Evolutionary conservation across 2,888 invertebrate species (phyloP).

Genomic region (Epirrhoe tristata): DNA sequence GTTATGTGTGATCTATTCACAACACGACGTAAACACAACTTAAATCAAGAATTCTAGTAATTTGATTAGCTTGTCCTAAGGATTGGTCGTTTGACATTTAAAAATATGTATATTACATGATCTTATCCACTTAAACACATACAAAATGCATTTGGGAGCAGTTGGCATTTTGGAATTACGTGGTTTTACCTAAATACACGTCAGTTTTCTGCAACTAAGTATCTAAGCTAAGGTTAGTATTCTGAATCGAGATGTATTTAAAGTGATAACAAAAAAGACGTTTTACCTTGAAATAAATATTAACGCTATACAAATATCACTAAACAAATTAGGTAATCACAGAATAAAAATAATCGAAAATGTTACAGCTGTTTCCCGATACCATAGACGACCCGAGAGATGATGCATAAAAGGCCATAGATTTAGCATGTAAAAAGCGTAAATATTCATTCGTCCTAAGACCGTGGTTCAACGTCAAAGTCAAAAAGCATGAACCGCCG

Average conservation of each 20-base stretch:
- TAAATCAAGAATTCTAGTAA: not conserved
- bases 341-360: too few species aligned
- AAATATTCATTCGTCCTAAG: not conserved
- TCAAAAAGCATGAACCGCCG: too few species aligned
- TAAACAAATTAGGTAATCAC: too few species aligned
- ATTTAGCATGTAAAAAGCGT: not conserved
- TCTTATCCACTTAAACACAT: slow-evolving; percentile 1
- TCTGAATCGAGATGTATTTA: not conserved
- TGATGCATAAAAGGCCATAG: too few species aligned
- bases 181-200: not conserved
- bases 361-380: too few species aligned
- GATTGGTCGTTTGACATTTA: slow-evolving; percentile 15
- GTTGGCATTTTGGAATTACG: slow-evolving; percentile 21
- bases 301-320: too few species aligned
- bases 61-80: slow-evolving; percentile 19
- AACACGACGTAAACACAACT: not conserved
- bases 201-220: slow-evolving; percentile 6
- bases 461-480: too few species aligned
- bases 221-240: not conserved
- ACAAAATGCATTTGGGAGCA: slow-evolving; percentile 11
- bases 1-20: not conserved
- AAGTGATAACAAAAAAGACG: slow-evolving; percentile 25
- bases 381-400: too few species aligned
- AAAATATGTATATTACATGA: slow-evolving; percentile 12
- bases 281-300: not conserved